Evolutionary conservation across 2,113 vertebrate species (phyloP).

Genomic region (Erythrolamprus reginae): DNA sequence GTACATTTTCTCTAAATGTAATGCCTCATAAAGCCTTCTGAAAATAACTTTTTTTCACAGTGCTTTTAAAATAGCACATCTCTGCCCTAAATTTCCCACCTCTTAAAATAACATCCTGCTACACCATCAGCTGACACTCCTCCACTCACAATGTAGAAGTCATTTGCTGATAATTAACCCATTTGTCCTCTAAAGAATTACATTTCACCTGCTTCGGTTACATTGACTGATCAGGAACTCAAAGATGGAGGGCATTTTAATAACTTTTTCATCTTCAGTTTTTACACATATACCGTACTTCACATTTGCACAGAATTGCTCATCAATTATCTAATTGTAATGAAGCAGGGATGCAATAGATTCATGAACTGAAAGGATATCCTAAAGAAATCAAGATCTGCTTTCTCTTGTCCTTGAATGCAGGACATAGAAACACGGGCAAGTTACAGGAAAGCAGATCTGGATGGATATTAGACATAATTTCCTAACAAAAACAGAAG

Average conservation of each 20-base stretch:
- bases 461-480: neutral
- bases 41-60: constrained; percentile 18
- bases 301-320: neutral
- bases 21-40: neutral
- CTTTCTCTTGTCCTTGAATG: neutral
- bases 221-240: neutral
- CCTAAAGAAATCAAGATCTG: neutral
- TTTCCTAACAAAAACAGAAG: neutral
- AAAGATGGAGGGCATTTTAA: neutral
- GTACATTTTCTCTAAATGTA: neutral
- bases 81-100: constrained; percentile 4
- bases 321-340: neutral
- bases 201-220: neutral
- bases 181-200: constrained; percentile 17
- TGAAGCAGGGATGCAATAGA: neutral
- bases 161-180: neutral
- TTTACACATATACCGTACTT: neutral
- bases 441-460: neutral
- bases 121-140: neutral
- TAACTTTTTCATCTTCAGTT: neutral
- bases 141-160: neutral
- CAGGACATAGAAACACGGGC: neutral
- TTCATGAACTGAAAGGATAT: neutral
- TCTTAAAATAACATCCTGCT: constrained; percentile 24
- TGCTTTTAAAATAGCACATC: neutral